A percentile compares a stretch with the other conserved stretches of the same genome.
phyloP scores from a whole-genome alignment of 2,888 invertebrate genomes.

The Drosophila meridiana region DNA sequence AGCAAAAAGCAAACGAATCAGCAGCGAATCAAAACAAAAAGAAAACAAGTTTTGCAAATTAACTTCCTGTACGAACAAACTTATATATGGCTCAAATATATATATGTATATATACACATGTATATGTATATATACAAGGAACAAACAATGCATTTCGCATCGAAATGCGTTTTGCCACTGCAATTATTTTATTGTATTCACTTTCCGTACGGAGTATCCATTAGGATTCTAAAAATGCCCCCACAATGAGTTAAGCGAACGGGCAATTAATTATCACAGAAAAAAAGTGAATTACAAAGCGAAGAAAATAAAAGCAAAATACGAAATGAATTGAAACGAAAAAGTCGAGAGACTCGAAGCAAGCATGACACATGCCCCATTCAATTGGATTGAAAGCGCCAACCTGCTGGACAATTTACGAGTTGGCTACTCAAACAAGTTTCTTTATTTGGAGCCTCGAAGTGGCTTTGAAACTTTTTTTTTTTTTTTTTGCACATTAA shows the following conservation, averaged over 20 bases:
- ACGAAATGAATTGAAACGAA: conserved; percentile 17
- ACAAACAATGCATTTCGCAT: conserved; percentile 40
- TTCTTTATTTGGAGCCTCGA: conserved; percentile 68
- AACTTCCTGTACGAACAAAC: conserved; percentile 46
- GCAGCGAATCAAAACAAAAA: conserved; percentile 10
- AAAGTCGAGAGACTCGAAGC: conserved; percentile 15
- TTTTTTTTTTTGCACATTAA: conserved; percentile 23
- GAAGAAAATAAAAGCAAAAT: conserved; percentile 4
- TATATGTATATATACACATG: too few relatives aligned
- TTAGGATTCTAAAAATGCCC: conserved; percentile 49
- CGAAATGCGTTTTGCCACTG: conserved; percentile 22
- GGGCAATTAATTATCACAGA: conserved; percentile 38
- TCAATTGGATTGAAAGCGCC: conserved; percentile 25
- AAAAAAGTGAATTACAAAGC: conserved; percentile 25
- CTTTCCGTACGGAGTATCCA: conserved; percentile 14
- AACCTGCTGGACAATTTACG: conserved; percentile 40
- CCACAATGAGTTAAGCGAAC: conserved; percentile 27
- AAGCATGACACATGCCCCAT: conserved; percentile 46
- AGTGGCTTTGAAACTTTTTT: conserved; percentile 55
- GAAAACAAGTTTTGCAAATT: conserved; percentile 57
- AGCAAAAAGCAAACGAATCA: conserved; percentile 17
- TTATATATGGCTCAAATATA: conserved; percentile 6
- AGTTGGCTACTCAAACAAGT: conserved; percentile 60
- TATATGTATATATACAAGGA: too few relatives aligned
- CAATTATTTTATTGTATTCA: conserved; percentile 27